Evolutionary conservation across 2,888 invertebrate genomes (phyloP), one percentile per base, ranked within the genome.

Genomic region (Leucania comma): DNA sequence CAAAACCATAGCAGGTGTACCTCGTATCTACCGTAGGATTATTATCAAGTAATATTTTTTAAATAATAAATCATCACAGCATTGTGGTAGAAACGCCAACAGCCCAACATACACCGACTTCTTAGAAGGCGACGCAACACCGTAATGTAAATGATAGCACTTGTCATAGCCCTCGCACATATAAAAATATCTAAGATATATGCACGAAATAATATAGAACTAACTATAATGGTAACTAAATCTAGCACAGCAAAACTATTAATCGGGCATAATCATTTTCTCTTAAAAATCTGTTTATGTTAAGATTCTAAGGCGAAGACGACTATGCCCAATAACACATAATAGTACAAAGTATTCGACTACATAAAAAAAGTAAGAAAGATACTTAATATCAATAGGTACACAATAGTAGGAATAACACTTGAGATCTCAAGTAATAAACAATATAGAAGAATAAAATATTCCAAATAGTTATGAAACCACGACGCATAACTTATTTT

Each of bases 151-250:
- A 67, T 62, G 58, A 61, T 54, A 77, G 66, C 50, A 70, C 26
- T 48, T 29, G 6, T 53, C 32, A 58, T 35, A 60, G 54, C 71
- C 60, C 12, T 57, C 10, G 46, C 20, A 48, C 54, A 75, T 32
- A 78, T n/a, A 63, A 56, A 81, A 72, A 78, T 32, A 73, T 54
- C 75, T 76, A 78, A 80, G 38, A 69, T n/a, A 57, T 80, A 80
- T 65, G 64, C 60, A 85, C 50, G 66, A 73, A 73, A 72, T 63
- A 26, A 70, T 72, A 75, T 74, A 71, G 57, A 78, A 69, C 65
- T 85, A 86, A 80, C 50, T 77, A 77, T 85, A 85, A 84, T 86
- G 84, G 86, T 85, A 85, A 85, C 86, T 84, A 85, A 84, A 73
- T 78, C 78, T 83, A 84, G 82, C 80, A 84, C 84, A 83, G 82